Percentiles rank a stretch among this genome's conserved stretches.
These are phyloP conservation scores for Brachyistius frenatus DNA, from an alignment of 2,113 vertebrate species.

Conservation along the genomic window DNA sequence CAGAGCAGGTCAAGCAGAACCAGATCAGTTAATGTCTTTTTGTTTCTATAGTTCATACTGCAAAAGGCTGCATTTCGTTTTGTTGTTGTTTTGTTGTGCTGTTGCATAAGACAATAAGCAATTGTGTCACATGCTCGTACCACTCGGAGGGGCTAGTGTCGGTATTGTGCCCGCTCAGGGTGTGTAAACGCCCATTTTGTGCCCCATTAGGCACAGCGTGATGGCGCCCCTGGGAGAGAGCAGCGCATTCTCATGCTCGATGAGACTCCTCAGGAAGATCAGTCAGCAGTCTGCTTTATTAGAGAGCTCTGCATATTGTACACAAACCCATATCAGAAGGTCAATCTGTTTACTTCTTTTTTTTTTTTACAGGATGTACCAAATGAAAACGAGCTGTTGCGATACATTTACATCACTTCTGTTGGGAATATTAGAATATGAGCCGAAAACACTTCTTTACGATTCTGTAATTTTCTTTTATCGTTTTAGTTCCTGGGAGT, in stretches of 20 bases:
- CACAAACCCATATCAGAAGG: background rate
- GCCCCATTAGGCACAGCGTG: constrained; percentile 76
- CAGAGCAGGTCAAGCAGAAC: constrained; percentile 83
- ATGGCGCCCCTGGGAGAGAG: constrained; percentile 61
- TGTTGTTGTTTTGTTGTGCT: constrained; percentile 48
- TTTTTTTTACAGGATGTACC: constrained; percentile 21
- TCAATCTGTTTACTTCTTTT: background rate
- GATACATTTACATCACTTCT: background rate
- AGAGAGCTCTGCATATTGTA: background rate
- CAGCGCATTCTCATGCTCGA: constrained; percentile 66
- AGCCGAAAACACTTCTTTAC: too few relatives aligned
- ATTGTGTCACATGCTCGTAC: constrained; percentile 68
- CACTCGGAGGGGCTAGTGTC: constrained; percentile 47
- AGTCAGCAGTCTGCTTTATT: constrained; percentile 39
- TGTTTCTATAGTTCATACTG: constrained; percentile 69
- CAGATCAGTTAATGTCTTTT: constrained; percentile 77
- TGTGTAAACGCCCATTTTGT: constrained; percentile 74
- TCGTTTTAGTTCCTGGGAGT: constrained; percentile 63
- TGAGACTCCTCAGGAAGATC: constrained; percentile 16
- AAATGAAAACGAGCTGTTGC: background rate
- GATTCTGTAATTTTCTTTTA: background rate
- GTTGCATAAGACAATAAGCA: constrained; percentile 69
- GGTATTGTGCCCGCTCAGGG: constrained; percentile 62
- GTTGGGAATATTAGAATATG: background rate
- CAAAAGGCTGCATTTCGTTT: constrained; percentile 61